phyloP scores from a whole-genome alignment of 1,140 invertebrate genomes.

The Solenopsis fugax region DNA sequence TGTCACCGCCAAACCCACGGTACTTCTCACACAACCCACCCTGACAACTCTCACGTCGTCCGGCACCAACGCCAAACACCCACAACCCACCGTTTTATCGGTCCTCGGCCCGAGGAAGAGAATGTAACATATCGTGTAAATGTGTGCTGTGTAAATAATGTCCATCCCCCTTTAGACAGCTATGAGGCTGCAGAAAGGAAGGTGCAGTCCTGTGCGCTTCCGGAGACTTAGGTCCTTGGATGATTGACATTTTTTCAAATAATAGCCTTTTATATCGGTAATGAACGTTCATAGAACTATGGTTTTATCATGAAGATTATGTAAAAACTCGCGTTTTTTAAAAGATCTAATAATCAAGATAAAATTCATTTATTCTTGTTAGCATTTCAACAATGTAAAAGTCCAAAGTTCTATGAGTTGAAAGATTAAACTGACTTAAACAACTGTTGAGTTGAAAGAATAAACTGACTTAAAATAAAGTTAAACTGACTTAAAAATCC shows the following conservation, averaged over 20 bases:
- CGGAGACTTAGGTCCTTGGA: constrained; percentile 24
- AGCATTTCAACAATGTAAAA: not conserved
- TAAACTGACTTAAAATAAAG: too few relatives aligned
- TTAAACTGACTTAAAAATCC: not conserved
- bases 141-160: constrained; percentile 57
- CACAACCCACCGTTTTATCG: constrained; percentile 95
- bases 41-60: constrained; percentile 90
- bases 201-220: not conserved
- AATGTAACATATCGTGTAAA: constrained; percentile 84
- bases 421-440: not conserved
- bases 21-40: constrained; percentile 88
- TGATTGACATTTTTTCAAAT: not conserved
- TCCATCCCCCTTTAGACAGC: not conserved
- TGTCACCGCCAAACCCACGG: constrained; percentile 85
- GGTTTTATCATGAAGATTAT: not conserved
- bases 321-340: not conserved
- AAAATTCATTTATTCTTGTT: not conserved
- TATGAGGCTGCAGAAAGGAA: constrained; percentile 16
- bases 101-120: constrained; percentile 96
- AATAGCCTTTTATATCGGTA: not conserved
- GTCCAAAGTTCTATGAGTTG: not conserved
- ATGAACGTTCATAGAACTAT: not conserved
- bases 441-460: too few relatives aligned
- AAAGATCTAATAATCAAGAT: not conserved
- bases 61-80: constrained; percentile 94